phyloP scores from a whole-genome alignment of 2,888 invertebrate species.

The Craniophora ligustri region DNA sequence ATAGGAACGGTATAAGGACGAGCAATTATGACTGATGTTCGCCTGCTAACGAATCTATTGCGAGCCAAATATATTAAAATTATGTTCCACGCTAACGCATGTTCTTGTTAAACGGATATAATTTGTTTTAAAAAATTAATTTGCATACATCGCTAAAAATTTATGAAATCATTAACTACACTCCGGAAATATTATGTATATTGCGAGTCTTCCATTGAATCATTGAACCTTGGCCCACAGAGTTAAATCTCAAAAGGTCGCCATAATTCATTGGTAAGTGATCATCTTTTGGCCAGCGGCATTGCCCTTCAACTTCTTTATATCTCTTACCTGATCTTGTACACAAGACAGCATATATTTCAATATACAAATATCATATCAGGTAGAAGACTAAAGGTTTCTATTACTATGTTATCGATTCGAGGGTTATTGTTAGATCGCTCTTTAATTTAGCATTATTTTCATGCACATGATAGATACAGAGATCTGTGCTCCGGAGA shows the following conservation, averaged over 20 bases:
- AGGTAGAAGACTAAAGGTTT: too few species aligned
- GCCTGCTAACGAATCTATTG: background rate
- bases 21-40: too few species aligned
- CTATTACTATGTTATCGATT: too few species aligned
- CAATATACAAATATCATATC: background rate
- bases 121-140: background rate
- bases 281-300: conserved; percentile 21
- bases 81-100: too few species aligned
- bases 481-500: too few species aligned
- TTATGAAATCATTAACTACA: background rate
- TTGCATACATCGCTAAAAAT: background rate
- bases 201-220: conserved; percentile 7
- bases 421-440: too few species aligned
- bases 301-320: conserved; percentile 18
- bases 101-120: too few species aligned
- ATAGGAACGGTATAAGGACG: too few species aligned
- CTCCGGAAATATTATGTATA: conserved; percentile 32
- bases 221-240: conserved; percentile 31
- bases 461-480: too few species aligned
- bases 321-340: background rate
- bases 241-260: conserved; percentile 22
- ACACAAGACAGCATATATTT: conserved; percentile 3
- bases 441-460: too few species aligned
- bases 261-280: conserved; percentile 6
- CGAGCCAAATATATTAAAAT: background rate